A percentile compares a stretch with the other conserved stretches of the same genome.
phyloP scores from a whole-genome alignment of 1,140 invertebrate species.

The Pseudomyrmex gracilis region DNA sequence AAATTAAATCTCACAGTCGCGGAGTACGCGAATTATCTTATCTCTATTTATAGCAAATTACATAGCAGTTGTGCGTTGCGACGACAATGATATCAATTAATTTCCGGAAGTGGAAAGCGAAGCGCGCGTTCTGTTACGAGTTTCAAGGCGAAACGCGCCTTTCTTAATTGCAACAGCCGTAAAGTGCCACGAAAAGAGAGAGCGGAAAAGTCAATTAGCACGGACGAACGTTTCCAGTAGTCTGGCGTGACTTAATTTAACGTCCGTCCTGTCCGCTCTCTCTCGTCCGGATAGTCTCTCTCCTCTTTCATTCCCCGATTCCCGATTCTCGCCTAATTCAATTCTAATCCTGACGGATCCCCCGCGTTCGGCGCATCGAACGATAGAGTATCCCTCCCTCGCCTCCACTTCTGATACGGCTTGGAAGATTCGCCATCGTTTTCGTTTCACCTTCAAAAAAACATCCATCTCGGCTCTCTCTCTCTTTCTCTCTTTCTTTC shows the following conservation, averaged over 20 bases:
- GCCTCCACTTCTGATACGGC: background rate
- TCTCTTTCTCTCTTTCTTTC: background rate
- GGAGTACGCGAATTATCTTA: too few species aligned
- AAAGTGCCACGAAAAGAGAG: constrained; percentile 42
- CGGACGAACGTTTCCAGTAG: constrained; percentile 49
- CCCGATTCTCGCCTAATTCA: constrained; percentile 57
- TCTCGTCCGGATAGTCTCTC: background rate
- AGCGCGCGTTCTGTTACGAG: background rate
- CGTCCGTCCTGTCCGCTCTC: background rate
- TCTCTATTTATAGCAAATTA: too few species aligned
- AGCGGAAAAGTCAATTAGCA: constrained; percentile 66
- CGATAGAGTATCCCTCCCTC: background rate
- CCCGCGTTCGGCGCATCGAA: background rate
- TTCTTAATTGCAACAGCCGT: constrained; percentile 41
- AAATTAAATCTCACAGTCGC: background rate
- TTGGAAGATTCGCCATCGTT: constrained; percentile 4
- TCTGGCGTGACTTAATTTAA: constrained; percentile 66
- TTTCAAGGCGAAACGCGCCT: constrained; percentile 29
- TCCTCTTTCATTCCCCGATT: constrained; percentile 46
- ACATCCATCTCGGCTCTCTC: constrained; percentile 1
- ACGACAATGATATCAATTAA: background rate
- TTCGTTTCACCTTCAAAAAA: background rate
- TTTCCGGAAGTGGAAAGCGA: background rate
- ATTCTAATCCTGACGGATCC: constrained; percentile 28
- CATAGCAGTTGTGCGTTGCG: too few species aligned